phyloP scores from a whole-genome alignment of 2,888 invertebrate genomes.

The Caenorhabditis becei region DNA sequence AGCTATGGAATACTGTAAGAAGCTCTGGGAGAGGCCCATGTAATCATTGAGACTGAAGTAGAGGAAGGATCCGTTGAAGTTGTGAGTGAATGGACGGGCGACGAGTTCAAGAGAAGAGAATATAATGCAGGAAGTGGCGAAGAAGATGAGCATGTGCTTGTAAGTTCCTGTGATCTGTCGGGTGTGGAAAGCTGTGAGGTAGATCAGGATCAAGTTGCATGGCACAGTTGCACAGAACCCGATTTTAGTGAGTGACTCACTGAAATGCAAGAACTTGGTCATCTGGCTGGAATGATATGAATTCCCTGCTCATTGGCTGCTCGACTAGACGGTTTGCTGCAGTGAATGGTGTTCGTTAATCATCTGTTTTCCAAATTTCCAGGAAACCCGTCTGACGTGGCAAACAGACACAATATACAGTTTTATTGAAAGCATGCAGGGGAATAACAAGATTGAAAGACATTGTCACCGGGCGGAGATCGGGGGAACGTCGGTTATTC shows the following conservation, averaged over 20 bases:
- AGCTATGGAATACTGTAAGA: constrained; percentile 4
- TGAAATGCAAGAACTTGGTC: background rate
- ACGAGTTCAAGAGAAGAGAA: constrained; percentile 19
- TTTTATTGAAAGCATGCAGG: background rate
- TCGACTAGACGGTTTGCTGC: background rate
- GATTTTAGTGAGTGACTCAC: constrained; percentile 9
- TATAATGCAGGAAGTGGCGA: constrained; percentile 8
- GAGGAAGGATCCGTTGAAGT: constrained; percentile 24
- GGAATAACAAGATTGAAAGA: constrained; percentile 18
- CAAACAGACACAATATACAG: background rate
- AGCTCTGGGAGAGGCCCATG: background rate
- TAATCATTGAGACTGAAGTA: constrained; percentile 27
- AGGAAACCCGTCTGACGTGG: background rate
- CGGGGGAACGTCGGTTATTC: constrained; percentile 4
- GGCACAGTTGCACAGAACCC: constrained; percentile 33
- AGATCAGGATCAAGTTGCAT: constrained; percentile 23
- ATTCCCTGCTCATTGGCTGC: no score
- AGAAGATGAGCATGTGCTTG: constrained; percentile 33
- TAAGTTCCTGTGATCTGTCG: constrained; percentile 19
- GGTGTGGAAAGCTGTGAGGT: constrained; percentile 26
- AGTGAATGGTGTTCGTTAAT: background rate
- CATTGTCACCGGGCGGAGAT: constrained; percentile 21
- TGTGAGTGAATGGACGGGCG: constrained; percentile 31
- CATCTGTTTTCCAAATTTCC: background rate
- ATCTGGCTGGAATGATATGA: background rate